These are phyloP conservation scores for Microplitis demolitor DNA, from an alignment of 1,140 invertebrate species.

Conservation along the genomic window DNA sequence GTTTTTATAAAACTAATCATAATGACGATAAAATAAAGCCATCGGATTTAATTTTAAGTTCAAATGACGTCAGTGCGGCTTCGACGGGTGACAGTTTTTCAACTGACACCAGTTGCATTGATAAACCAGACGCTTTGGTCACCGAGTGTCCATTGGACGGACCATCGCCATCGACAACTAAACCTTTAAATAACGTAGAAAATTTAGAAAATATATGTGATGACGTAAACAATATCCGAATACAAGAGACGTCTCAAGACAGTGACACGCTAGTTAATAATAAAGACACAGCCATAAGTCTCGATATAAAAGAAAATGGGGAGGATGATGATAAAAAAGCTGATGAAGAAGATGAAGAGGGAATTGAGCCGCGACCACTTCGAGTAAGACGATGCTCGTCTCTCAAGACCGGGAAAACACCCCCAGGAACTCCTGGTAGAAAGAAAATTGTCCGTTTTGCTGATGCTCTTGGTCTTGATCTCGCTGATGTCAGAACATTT, in stretches of 20 bases:
- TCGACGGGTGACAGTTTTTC: neutral
- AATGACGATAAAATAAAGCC: slow-evolving; percentile 6
- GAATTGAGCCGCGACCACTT: slow-evolving; percentile 61
- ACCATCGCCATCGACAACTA: too few species aligned
- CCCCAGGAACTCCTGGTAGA: slow-evolving; percentile 82
- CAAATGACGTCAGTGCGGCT: too few species aligned
- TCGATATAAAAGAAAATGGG: slow-evolving; percentile 35
- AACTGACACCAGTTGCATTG: neutral
- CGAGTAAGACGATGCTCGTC: slow-evolving; percentile 81
- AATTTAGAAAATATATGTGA: too few species aligned
- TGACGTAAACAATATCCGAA: neutral
- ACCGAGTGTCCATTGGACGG: neutral
- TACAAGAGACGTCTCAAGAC: slow-evolving; percentile 30
- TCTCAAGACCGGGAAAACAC: slow-evolving; percentile 88
- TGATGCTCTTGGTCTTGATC: slow-evolving; percentile 89
- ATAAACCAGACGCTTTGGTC: neutral
- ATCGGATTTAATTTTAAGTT: too few species aligned
- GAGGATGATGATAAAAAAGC: slow-evolving; percentile 41
- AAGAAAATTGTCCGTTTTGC: slow-evolving; percentile 97
- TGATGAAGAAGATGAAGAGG: slow-evolving; percentile 54
- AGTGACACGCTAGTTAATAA: slow-evolving; percentile 30
- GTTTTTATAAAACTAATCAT: neutral
- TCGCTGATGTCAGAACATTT: slow-evolving; percentile 89
- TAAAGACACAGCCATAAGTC: slow-evolving; percentile 39
- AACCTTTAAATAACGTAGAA: too few species aligned